Evolutionary conservation across 2,113 vertebrate species (phyloP), one percentile per base, ranked within the genome.

Genomic region (Dunckerocampus dactyliophorus): DNA sequence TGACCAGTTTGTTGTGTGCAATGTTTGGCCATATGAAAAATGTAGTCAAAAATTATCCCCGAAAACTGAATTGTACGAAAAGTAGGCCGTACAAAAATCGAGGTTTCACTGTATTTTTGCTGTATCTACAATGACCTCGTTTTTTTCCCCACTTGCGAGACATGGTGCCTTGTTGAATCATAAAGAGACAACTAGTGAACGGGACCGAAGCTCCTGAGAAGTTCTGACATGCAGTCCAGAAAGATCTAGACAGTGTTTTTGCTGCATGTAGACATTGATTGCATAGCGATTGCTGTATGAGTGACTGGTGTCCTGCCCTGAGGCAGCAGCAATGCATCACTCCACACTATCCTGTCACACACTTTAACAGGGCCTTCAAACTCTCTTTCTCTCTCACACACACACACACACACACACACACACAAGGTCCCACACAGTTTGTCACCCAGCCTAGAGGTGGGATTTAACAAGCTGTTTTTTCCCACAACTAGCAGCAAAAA

Each of bases 321-420:
- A 59, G 80, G 83, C 69, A 74, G 76, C 71, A 79, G 74, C 82
- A 62, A 80, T 86, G 82, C 81, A 85, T 88, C 82, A 81, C 71
- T 85, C 76, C 77, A 81, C 76, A 62, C 65, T 66, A 74, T 61
- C 69, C 76, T 56, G 73, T 65, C 75, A 76, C 72, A 65, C 76
- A 70, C 53, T 62, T 63, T 67, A 62, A 83, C 63, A 48, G 66
- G 59, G 64, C 55, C 74, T 63, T 75, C 59, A 73, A 42, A 42
- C 49, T 47, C 57, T 13, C 51, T 59, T 28, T 55, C 21, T 24
- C 49, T 24, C 17, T 14, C 39, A 42, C 39, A 42, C 57, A 47
- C 28, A 20, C 65, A 50, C 39, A 42, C 39, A 42, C 47, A 20
- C 47, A 49, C 47, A 49, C 47, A 49, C 17, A 51, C 49, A 20